phyloP scores from a whole-genome alignment of 2,797 vertebrate species.

The Gallinago solitaria region DNA sequence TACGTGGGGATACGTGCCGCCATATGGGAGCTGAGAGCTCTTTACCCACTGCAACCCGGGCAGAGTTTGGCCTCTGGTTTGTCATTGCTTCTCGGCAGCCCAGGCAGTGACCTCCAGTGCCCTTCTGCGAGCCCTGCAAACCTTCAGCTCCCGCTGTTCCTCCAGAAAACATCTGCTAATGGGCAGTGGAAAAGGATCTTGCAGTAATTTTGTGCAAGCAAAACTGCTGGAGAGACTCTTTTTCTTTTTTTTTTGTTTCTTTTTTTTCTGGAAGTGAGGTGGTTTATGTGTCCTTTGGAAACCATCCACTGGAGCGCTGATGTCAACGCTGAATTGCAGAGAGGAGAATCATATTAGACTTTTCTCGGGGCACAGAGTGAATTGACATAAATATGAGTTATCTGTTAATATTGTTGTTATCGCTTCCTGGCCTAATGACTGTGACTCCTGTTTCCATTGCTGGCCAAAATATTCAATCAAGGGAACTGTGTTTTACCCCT shows the following conservation, averaged over 20 bases:
- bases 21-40: not conserved
- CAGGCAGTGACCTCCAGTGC: fast-evolving
- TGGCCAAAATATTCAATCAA: not conserved
- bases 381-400: slow-evolving; percentile 54
- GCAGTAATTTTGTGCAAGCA: not conserved
- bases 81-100: not conserved
- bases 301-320: not conserved
- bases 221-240: not conserved
- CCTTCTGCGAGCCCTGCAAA: no score
- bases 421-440: not conserved
- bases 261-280: not conserved
- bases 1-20: not conserved
- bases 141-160: not conserved
- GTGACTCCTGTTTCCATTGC: not conserved
- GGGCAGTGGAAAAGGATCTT: not conserved
- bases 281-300: slow-evolving; percentile 16
- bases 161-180: not conserved
- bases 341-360: not conserved
- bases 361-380: not conserved
- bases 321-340: not conserved
- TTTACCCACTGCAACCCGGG: not conserved
- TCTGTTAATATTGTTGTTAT: slow-evolving; percentile 44
- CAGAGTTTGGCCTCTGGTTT: not conserved
- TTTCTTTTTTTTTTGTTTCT: not conserved
- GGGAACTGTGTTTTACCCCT: not conserved